phyloP scores from a whole-genome alignment of 1,140 invertebrate species.

The Euwallacea fornicatus region DNA sequence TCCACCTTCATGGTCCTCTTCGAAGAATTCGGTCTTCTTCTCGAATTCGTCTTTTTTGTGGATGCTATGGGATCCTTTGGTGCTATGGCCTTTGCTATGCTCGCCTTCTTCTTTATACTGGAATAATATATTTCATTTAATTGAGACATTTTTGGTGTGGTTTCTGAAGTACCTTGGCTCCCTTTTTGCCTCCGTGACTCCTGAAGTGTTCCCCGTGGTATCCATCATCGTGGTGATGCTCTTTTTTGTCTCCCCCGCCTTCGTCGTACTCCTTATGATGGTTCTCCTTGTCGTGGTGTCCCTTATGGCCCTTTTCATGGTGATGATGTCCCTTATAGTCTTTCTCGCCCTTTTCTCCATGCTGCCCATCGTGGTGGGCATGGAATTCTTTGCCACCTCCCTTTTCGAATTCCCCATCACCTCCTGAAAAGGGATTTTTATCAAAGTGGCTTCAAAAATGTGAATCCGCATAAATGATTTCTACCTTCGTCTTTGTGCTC shows the following conservation, averaged over 20 bases:
- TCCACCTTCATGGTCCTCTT: constrained; percentile 67
- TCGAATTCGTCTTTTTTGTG: constrained; percentile 75
- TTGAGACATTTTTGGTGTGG: not conserved
- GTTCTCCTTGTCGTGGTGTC: constrained; percentile 66
- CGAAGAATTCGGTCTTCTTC: constrained; percentile 72
- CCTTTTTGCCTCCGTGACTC: constrained; percentile 64
- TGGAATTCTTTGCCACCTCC: constrained; percentile 58
- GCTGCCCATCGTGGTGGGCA: constrained; percentile 59
- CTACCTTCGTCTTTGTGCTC: constrained; percentile 19
- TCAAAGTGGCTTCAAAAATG: not conserved
- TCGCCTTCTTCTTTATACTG: constrained; percentile 66
- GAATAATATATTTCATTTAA: constrained; percentile 15
- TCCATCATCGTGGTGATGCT: constrained; percentile 67
- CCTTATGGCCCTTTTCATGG: constrained; percentile 66
- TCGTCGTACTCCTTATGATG: constrained; percentile 65
- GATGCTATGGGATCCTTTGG: constrained; percentile 71
- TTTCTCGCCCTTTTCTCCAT: constrained; percentile 61
- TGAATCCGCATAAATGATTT: not conserved
- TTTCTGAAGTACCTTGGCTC: constrained; percentile 42
- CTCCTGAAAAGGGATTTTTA: not conserved
- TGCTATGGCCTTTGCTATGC: constrained; percentile 70
- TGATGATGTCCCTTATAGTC: constrained; percentile 61
- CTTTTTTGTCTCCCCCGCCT: constrained; percentile 64
- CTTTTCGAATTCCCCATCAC: constrained; percentile 52
- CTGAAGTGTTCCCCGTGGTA: constrained; percentile 67